phyloP scores from a whole-genome alignment of 2,888 invertebrate species.

The Conchocele bisecta region DNA sequence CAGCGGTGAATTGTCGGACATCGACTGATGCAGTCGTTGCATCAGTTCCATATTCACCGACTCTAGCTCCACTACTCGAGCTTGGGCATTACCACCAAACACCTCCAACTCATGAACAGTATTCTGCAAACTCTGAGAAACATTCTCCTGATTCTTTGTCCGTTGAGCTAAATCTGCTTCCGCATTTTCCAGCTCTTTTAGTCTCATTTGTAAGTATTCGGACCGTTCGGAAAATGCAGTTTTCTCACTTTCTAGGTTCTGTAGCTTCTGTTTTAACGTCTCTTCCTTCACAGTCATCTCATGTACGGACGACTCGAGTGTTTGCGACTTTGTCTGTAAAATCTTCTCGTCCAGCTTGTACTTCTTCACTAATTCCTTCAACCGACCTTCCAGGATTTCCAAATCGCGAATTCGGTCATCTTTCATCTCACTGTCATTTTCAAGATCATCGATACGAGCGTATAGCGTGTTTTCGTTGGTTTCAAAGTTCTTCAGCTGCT shows the following conservation, averaged over 20 bases:
- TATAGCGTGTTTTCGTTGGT: conserved; percentile 69
- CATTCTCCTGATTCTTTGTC: conserved; percentile 70
- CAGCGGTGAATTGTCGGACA: conserved; percentile 72
- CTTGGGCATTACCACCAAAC: conserved; percentile 70
- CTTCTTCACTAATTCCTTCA: conserved; percentile 71
- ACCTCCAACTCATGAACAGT: conserved; percentile 71
- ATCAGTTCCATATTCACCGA: conserved; percentile 71
- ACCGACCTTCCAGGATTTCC: conserved; percentile 68
- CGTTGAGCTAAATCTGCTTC: conserved; percentile 67
- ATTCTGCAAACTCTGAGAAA: conserved; percentile 66
- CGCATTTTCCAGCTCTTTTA: conserved; percentile 72
- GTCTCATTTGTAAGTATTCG: conserved; percentile 68
- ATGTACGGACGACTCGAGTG: conserved; percentile 73
- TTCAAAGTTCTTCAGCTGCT: conserved; percentile 71
- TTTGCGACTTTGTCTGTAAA: conserved; percentile 69
- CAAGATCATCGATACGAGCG: conserved; percentile 70
- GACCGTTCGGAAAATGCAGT: conserved; percentile 69
- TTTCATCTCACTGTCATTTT: conserved; percentile 65
- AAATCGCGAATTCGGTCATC: conserved; percentile 72
- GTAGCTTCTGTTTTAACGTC: conserved; percentile 70
- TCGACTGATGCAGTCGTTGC: conserved; percentile 67
- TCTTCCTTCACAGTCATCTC: conserved; percentile 74
- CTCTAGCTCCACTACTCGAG: conserved; percentile 72
- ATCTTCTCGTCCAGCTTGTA: conserved; percentile 74
- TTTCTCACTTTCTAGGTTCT: conserved; percentile 76